Conservation (phyloP, 2,797 vertebrate species). For the Loriculus beryllinus region DNA sequence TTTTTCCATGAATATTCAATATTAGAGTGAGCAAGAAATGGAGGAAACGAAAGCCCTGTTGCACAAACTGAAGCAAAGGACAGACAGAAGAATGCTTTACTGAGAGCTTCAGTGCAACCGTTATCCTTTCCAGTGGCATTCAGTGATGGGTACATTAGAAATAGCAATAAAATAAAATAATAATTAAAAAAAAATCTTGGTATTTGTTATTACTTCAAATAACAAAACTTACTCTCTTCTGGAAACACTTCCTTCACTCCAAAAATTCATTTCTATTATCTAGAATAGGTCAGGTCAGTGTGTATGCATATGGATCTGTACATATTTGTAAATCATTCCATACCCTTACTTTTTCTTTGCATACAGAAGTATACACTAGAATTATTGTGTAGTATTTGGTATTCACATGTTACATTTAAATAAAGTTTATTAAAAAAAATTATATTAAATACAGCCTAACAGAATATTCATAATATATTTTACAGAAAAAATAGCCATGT, state of each 20-base stretch:
- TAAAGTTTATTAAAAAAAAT: constrained; percentile 80
- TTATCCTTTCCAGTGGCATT: constrained; percentile 42
- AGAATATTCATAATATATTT: constrained; percentile 62
- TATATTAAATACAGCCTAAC: constrained; percentile 84
- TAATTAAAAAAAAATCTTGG: background rate
- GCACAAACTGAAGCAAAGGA: constrained; percentile 3
- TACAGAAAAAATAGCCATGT: constrained; percentile 58
- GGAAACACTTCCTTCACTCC: background rate
- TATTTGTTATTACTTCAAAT: background rate
- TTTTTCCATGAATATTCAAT: background rate
- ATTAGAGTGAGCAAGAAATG: background rate
- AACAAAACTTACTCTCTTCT: background rate
- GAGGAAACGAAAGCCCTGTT: background rate
- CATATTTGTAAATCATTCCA: background rate
- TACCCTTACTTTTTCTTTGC: background rate
- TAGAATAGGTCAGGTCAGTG: background rate
- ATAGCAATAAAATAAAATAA: background rate
- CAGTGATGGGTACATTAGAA: background rate
- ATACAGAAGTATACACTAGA: background rate
- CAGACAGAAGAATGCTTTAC: background rate
- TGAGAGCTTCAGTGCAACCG: constrained; percentile 30
- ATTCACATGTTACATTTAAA: constrained; percentile 74
- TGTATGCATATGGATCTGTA: background rate
- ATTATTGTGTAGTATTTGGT: constrained; percentile 35
- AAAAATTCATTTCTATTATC: background rate